Base-by-base conservation (phyloP, 1,140 invertebrate species). In the Lysiphlebus fabarum region DNA sequence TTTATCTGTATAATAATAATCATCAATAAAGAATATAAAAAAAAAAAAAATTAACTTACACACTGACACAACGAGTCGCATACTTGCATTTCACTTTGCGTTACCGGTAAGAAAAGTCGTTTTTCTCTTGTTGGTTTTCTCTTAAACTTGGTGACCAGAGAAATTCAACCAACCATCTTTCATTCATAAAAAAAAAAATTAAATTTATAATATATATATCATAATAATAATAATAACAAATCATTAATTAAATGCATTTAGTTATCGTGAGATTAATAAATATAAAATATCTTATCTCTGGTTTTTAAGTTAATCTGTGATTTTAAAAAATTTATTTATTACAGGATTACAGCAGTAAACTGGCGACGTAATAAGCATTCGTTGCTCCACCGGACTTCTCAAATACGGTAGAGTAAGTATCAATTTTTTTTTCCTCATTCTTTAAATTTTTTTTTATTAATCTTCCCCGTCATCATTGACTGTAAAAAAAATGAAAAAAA, bases 81-180 rank as follows among this genome's bases (percentile, higher is more conserved):
- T 33, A 40, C 49, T 62, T 55, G 57, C 60, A 62, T 62, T 77
- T 75, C 72, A 73, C 71, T 74, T 75, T 74, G 71, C 70, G 71
- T 76, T 71, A 75, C 75, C 73, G 75, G 74, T 76, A 76, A 76
- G 75, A 69, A 68, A 68, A 69, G 70, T 74, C 58, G 71, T 66
- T 57, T 55, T 53, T 54, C 38, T 42, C 64, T 60, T 45, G 26
- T 49, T 26, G 17, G 17, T 26, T 26, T 26, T 26, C 17, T 26
- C 17, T 26, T 4, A 26, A 26, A 26, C 17, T 26, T 26, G 17
- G 17, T 26, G 17, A 26, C 17, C 17, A 26, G 17, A 26, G 17
- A 26, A 26, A 26, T 26, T 26, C 2, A 26, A 26, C 17, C 17
- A 26, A 26, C 17, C 17, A 26, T 26, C 4, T 26, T 26, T 26